These are phyloP conservation scores for Enteromius paludinosus DNA, from an alignment of 2,797 vertebrate genomes.

Conservation along the genomic window DNA sequence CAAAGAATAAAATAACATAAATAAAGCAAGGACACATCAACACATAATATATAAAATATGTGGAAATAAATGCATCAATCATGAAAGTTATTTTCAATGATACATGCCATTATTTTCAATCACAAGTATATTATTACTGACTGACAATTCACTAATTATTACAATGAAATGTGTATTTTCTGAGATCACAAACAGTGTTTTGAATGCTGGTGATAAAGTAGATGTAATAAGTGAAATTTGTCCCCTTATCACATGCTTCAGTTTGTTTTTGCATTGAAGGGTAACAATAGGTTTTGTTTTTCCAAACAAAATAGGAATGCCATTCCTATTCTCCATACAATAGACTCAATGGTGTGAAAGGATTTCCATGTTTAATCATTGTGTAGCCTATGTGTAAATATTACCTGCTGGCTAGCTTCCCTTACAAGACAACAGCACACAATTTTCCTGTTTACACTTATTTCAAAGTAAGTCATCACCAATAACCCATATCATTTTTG, in stretches of 20 bases:
- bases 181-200: slow-evolving; percentile 66
- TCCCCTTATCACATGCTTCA: slow-evolving; percentile 52
- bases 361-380: slow-evolving; percentile 13
- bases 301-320: slow-evolving; percentile 42
- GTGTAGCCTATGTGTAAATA: slow-evolving; percentile 13
- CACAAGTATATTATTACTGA: slow-evolving; percentile 63
- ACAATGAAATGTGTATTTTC: background rate
- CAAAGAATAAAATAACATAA: background rate
- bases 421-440: background rate
- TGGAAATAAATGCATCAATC: slow-evolving; percentile 12
- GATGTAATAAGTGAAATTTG: slow-evolving; percentile 31
- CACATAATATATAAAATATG: background rate
- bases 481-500: background rate
- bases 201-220: slow-evolving; percentile 46
- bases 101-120: background rate
- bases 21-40: background rate
- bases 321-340: background rate
- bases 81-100: background rate
- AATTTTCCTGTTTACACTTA: background rate
- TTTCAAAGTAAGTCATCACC: background rate
- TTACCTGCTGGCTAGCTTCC: background rate
- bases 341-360: background rate
- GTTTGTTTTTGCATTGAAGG: slow-evolving; percentile 41
- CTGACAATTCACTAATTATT: slow-evolving; percentile 28
- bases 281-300: slow-evolving; percentile 47